Evolutionary conservation across 2,113 vertebrate species (phyloP), one percentile per base, ranked within the genome.

Genomic region (Nibea albiflora): DNA sequence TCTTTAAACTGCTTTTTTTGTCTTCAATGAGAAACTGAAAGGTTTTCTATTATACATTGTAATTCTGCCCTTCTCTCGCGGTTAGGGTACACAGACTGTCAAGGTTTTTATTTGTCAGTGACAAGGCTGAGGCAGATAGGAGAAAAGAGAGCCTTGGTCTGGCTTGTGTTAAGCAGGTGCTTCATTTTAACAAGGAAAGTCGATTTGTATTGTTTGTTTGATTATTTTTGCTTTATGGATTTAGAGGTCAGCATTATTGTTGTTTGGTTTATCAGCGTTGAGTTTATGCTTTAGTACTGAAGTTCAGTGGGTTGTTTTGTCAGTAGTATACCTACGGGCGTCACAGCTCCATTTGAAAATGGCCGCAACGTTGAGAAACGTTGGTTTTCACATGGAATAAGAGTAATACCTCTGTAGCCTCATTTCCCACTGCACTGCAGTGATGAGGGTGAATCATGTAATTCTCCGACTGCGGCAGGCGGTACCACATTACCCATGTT

Each of bases 41-140:
- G 86, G 83, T 90, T 93, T 92, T 93, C 84, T 22, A 91, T 94
- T 91, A 91, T 85, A 82, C 61, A 76, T 81, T 71, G 73, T 83
- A 85, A 90, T 85, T 88, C 66, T 88, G 60, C 77, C 69, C 54
- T 90, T 91, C 72, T 83, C 70, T 58, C 24, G 69, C 63, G 50
- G 64, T 80, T 70, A 89, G 82, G 74, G 73, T 63, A 80, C 83
- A 89, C 63, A 75, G 63, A 80, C 83, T 84, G 76, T 83, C 90
- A 92, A 93, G 92, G 90, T 71, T 92, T 88, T 88, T 85, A 87
- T 90, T 89, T 90, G 85, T 88, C 83, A 74, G 78, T 83, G 80
- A 90, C 79, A 81, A 89, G 88, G 90, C 72, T 93, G 80, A 82
- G 39, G 76, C 77, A 81, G 62, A 85, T 57, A 73, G 50, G 46